phyloP scores from a whole-genome alignment of 2,113 vertebrate genomes.

The Gavia stellata region DNA sequence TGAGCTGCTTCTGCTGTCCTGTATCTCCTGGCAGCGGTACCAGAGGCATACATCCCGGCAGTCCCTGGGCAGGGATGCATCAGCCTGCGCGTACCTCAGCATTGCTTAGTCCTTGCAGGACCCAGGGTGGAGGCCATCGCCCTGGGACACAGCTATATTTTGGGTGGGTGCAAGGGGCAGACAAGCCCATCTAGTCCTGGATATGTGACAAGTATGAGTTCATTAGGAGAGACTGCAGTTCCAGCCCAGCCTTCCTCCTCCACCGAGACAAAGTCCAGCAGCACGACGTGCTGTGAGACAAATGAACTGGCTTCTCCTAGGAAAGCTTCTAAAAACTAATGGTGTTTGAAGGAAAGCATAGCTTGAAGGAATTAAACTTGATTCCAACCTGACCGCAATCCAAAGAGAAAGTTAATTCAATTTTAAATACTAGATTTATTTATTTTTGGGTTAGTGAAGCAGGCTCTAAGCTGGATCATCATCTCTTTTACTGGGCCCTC shows the following conservation, averaged over 20 bases:
- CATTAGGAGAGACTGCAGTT: neutral
- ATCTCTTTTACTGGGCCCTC: neutral
- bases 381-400: neutral
- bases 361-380: neutral
- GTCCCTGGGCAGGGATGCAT: neutral
- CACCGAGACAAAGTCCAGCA: neutral
- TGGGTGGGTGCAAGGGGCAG: neutral
- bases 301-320: neutral
- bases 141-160: neutral
- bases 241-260: conserved; percentile 2
- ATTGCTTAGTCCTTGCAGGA: neutral
- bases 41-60: rapidly evolving
- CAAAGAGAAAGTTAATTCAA: conserved; percentile 8
- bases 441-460: neutral
- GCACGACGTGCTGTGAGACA: neutral
- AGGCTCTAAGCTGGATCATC: neutral
- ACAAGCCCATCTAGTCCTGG: neutral
- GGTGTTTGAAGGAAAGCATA: neutral
- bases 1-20: neutral
- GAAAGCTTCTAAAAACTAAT: neutral
- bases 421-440: neutral
- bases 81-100: neutral
- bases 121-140: neutral
- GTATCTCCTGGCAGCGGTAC: neutral
- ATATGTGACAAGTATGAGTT: conserved; percentile 28